Evolutionary conservation across 2,888 invertebrate genomes (phyloP).

Genomic region (Lepas anatifera): DNA sequence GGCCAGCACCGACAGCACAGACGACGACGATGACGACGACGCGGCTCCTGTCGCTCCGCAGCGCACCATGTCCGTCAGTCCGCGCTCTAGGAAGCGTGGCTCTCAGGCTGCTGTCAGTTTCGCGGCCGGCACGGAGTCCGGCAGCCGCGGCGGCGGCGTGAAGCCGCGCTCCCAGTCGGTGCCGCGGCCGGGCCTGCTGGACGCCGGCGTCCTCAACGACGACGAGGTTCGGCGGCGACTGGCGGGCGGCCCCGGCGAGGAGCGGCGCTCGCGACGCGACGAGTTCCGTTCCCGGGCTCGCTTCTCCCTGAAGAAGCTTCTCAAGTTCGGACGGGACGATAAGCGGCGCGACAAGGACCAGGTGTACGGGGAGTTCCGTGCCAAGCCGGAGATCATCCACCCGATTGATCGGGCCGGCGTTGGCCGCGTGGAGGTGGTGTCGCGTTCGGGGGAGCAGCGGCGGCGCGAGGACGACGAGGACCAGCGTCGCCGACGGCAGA

Average conservation of each 20-base stretch:
- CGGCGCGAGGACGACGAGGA: neutral
- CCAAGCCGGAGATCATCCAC: constrained; percentile 72
- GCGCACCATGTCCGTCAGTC: neutral
- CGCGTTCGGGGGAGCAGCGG: constrained; percentile 24
- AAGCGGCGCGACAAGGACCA: constrained; percentile 34
- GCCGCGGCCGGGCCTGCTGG: neutral
- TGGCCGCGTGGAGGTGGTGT: constrained; percentile 61
- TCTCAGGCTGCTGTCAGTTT: neutral
- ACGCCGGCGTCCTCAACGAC: neutral
- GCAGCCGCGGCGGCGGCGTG: neutral
- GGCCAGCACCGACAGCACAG: neutral
- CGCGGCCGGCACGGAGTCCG: neutral
- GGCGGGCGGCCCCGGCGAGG: constrained; percentile 13
- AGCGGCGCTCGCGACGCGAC: constrained; percentile 9
- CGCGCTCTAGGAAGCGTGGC: neutral
- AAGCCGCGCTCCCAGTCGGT: constrained; percentile 11
- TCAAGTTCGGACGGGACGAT: constrained; percentile 45
- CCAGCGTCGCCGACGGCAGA: constrained; percentile 1
- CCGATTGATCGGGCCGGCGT: constrained; percentile 72
- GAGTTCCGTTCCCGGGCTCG: constrained; percentile 36
- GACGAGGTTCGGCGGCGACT: neutral
- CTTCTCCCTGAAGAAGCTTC: constrained; percentile 45
- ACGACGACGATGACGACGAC: neutral
- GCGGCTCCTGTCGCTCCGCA: neutral
- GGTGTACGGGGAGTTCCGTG: constrained; percentile 33